Evolutionary conservation across 2,113 vertebrate species (phyloP), one percentile per base, ranked within the genome.

Genomic region (Microtus oregoni): DNA sequence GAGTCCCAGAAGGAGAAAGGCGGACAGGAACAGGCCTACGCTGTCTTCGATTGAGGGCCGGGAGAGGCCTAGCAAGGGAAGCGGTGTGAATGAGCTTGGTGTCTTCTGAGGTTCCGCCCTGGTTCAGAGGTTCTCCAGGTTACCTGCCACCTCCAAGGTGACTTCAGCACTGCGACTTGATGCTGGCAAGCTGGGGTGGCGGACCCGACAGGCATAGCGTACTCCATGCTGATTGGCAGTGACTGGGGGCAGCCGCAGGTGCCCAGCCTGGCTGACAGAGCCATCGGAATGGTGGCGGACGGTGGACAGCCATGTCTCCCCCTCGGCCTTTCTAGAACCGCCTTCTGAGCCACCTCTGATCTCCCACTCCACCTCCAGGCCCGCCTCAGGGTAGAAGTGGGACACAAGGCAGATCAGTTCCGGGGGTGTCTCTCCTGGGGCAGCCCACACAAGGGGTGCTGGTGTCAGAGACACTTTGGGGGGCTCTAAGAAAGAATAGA

Each of bases 291-390:
- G 98, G 97, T 98, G 98, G 76, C 96, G 7, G 98, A 99, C 98
- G 4, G 98, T 98, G 0, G 99, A 98, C 24, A 99, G 82, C 87
- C 98, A 98, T 22, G 89, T 97, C 2, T 98, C 83, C 2, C 98
- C 98, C 90, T 98, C 12, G 0, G 63, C 81, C 50, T 89, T 75
- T 20, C 1, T 67, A 28, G n/a, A 44, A 61, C 83, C 47, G 0
- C 89, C 96, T 61, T 0, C 97, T 95, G 47, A 96, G 97, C 97
- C 90, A 26, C 86, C 92, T 3, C 65, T 92, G 12, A 98, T 98
- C 96, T 98, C 98, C 99, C 99, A 99, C 89, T 94, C 96, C 63
- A 99, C 97, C 2, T 98, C 97, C 97, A 99, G 98, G 3, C 98
- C 97, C 68, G 94, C 89, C 0, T 98, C 97, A 7, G 99, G 99